Evolutionary conservation across 2,888 invertebrate genomes (phyloP).

Genomic region (Polydrusus tereticollis): DNA sequence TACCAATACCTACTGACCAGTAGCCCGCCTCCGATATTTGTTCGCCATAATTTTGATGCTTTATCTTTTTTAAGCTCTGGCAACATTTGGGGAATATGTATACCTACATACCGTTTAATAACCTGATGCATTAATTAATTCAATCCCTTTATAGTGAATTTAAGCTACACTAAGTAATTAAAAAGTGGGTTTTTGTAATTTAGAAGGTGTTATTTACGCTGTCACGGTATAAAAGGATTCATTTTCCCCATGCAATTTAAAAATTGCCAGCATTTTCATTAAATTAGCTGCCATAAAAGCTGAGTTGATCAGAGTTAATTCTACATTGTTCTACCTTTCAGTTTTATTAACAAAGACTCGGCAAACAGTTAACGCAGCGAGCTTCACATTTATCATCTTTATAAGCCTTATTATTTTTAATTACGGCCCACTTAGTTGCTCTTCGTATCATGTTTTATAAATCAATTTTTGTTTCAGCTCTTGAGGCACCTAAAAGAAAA

Average conservation of each 20-base stretch:
- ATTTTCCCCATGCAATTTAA: constrained; percentile 18
- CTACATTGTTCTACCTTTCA: constrained; percentile 29
- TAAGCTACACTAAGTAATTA: background rate
- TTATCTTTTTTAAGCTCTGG: no score
- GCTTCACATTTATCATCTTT: constrained; percentile 17
- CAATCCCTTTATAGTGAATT: background rate
- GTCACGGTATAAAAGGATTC: constrained; percentile 14
- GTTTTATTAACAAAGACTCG: constrained; percentile 18
- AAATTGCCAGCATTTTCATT: constrained; percentile 23
- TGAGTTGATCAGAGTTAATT: constrained; percentile 23
- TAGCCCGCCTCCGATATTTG: no score
- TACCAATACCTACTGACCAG: no score
- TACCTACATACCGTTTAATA: background rate
- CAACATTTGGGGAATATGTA: no score
- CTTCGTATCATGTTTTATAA: constrained; percentile 8
- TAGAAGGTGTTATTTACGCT: constrained; percentile 4
- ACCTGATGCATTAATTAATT: background rate
- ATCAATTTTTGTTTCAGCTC: constrained; percentile 46
- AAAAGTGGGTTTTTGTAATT: constrained; percentile 4
- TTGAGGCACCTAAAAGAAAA: constrained; percentile 47
- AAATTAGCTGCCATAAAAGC: constrained; percentile 25
- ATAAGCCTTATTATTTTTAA: constrained; percentile 12
- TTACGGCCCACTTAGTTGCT: background rate
- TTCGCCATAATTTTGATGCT: no score
- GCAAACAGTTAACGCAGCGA: constrained; percentile 7